These are phyloP conservation scores for Drosophila suboccidentalis DNA, from an alignment of 2,888 invertebrate genomes.

Conservation along the genomic window DNA sequence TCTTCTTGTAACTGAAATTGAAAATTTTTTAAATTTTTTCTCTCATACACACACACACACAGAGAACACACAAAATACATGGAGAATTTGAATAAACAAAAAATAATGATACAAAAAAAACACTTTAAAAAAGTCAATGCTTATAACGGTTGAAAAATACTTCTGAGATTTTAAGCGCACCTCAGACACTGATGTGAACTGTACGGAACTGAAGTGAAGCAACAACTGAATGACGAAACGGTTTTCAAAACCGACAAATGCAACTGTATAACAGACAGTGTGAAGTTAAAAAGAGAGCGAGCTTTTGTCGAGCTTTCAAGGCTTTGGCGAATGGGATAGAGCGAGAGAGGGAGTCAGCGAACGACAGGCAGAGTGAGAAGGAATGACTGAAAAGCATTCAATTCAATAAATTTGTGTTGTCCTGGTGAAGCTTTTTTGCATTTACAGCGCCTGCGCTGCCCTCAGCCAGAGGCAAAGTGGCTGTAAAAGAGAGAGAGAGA, in stretches of 20 bases:
- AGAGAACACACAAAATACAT: neutral
- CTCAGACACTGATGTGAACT: slow-evolving; percentile 52
- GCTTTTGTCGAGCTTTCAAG: slow-evolving; percentile 46
- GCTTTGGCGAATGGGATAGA: slow-evolving; percentile 9
- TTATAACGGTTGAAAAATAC: slow-evolving; percentile 16
- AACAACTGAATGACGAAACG: slow-evolving; percentile 68
- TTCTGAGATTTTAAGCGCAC: slow-evolving; percentile 24
- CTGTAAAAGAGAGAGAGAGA: neutral
- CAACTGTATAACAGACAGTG: slow-evolving; percentile 41
- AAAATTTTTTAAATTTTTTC: neutral
- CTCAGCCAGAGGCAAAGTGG: neutral
- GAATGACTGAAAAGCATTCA: neutral
- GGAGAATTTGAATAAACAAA: neutral
- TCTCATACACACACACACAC: neutral
- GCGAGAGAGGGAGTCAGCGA: slow-evolving; percentile 12
- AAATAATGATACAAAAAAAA: neutral
- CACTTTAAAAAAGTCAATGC: slow-evolving; percentile 10
- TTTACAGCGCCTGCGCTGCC: slow-evolving; percentile 61
- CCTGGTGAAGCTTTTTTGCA: slow-evolving; percentile 47
- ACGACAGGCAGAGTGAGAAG: slow-evolving; percentile 6
- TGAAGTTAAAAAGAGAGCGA: slow-evolving; percentile 11
- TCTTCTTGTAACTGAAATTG: neutral
- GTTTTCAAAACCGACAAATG: slow-evolving; percentile 60
- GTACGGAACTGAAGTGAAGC: slow-evolving; percentile 75
- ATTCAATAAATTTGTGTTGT: slow-evolving; percentile 35